Conservation (phyloP, 2,113 vertebrate species). For the Lamprologus speciosus region DNA sequence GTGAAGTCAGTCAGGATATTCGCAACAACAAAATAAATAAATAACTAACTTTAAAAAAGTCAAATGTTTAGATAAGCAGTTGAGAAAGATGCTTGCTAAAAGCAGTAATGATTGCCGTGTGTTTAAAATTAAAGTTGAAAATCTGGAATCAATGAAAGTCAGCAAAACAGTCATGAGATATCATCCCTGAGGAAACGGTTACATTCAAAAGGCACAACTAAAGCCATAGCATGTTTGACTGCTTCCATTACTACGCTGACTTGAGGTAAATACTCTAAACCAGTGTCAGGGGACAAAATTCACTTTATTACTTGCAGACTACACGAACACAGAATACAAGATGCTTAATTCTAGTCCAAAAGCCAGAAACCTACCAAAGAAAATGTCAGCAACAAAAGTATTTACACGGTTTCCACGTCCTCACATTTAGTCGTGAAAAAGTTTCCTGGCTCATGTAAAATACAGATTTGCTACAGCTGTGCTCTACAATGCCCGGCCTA, state of each 20-base stretch:
- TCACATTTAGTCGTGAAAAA: neutral
- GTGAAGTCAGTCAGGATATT: neutral
- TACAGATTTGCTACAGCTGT: neutral
- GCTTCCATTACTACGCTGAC: neutral
- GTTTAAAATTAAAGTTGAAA: constrained; percentile 12
- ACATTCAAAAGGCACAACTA: constrained; percentile 8
- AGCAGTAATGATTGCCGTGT: neutral
- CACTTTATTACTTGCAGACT: neutral
- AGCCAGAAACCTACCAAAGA: neutral
- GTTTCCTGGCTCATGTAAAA: neutral
- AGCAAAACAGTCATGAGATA: constrained; percentile 7
- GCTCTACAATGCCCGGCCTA: neutral
- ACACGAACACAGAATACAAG: neutral
- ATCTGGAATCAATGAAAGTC: constrained; percentile 46
- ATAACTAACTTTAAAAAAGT: neutral
- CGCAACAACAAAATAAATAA: neutral
- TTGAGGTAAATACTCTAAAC: neutral
- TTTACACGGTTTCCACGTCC: neutral
- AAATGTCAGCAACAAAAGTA: neutral
- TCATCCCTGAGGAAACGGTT: neutral
- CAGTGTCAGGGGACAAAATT: neutral
- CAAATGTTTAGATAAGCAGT: neutral
- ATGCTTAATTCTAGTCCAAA: neutral
- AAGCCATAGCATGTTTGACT: neutral
- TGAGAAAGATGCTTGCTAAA: neutral